phyloP scores from a whole-genome alignment of 2,888 invertebrate species.

The Orgyia antiqua region DNA sequence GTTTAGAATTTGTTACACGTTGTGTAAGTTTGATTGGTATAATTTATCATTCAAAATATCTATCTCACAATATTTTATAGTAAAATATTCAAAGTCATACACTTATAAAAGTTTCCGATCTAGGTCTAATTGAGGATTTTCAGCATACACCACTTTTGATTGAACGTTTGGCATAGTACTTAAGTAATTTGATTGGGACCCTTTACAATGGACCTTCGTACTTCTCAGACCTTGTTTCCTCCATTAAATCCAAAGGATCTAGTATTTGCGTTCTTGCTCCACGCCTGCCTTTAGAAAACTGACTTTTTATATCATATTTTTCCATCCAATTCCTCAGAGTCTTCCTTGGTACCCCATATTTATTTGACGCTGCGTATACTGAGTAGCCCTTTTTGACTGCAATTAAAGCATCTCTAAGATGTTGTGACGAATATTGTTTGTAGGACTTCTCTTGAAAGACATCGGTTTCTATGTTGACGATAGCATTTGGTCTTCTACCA shows the following conservation, averaged over 20 bases:
- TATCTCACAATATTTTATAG: too few relatives aligned
- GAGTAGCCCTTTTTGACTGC: conserved; percentile 74
- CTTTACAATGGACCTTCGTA: conserved; percentile 35
- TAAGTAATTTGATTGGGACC: conserved; percentile 7
- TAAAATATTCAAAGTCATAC: too few relatives aligned
- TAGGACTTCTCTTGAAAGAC: conserved; percentile 72
- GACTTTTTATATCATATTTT: conserved; percentile 75
- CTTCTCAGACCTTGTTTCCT: conserved; percentile 47
- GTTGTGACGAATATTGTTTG: conserved; percentile 73
- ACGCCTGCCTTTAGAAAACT: conserved; percentile 69
- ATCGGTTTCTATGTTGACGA: conserved; percentile 69
- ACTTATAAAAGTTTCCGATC: too few relatives aligned
- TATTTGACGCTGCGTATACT: conserved; percentile 76
- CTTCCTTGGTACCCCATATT: conserved; percentile 75
- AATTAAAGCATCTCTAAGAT: conserved; percentile 65
- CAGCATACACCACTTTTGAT: conserved; percentile 5
- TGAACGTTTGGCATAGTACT: conserved; percentile 8
- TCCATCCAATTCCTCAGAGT: conserved; percentile 79
- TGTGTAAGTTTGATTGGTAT: too few relatives aligned
- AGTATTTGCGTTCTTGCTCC: conserved; percentile 56
- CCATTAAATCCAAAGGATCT: conserved; percentile 61
- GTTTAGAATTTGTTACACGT: too few relatives aligned
- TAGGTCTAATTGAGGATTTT: neutral
- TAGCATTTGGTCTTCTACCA: conserved; percentile 61
- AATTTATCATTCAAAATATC: too few relatives aligned